A percentile compares a stretch with the other conserved stretches of the same genome.
These are phyloP conservation scores for Unio delphinus DNA, from an alignment of 2,888 invertebrate genomes.

Conservation along the genomic window DNA sequence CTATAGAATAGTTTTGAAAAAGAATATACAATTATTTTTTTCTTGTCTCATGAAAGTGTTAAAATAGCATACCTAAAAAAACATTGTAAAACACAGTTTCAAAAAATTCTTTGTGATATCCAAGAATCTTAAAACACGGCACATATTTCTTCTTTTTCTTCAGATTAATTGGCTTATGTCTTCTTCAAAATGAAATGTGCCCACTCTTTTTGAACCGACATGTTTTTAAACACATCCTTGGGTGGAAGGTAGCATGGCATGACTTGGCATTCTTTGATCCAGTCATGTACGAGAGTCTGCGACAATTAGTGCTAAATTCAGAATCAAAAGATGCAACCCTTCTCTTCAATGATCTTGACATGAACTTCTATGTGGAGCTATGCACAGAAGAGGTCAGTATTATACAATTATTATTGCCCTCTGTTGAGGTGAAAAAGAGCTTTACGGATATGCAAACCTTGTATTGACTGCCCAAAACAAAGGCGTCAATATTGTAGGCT, in stretches of 20 bases:
- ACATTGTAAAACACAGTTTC: too few relatives aligned
- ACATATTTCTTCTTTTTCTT: constrained; percentile 43
- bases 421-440: too few relatives aligned
- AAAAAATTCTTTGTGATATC: too few relatives aligned
- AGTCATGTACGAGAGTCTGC: constrained; percentile 94
- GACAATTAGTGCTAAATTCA: constrained; percentile 80
- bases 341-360: too few relatives aligned
- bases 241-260: constrained; percentile 94
- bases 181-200: constrained; percentile 97
- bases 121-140: not conserved
- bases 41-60: too few relatives aligned
- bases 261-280: constrained; percentile 99
- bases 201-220: constrained; percentile 97
- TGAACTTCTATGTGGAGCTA: too few relatives aligned
- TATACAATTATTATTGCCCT: not conserved
- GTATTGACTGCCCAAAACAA: too few relatives aligned
- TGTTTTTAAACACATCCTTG: constrained; percentile 94
- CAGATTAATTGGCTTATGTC: constrained; percentile 94
- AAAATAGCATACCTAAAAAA: too few relatives aligned
- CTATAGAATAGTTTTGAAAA: too few relatives aligned
- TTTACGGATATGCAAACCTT: too few relatives aligned
- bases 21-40: too few relatives aligned
- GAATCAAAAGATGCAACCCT: constrained; percentile 67
- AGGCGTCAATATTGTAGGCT: too few relatives aligned
- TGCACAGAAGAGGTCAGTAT: constrained; percentile 85